phyloP scores from a whole-genome alignment of 2,797 vertebrate species.

The Lycodopsis pacificus region DNA sequence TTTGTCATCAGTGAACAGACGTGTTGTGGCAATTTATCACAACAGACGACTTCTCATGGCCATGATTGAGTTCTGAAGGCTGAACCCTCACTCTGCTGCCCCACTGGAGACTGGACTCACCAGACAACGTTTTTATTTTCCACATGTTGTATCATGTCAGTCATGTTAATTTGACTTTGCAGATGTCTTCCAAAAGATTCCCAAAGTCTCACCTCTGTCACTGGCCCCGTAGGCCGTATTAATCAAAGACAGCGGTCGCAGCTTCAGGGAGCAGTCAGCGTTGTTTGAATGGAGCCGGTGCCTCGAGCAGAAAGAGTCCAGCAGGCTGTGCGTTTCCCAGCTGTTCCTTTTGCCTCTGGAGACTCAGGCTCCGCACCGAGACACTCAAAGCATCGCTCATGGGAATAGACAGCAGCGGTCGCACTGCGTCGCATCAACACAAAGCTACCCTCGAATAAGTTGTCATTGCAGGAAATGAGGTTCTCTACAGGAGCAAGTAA shows the following conservation, averaged over 20 bases:
- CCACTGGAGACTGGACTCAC: too few species aligned
- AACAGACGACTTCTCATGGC: too few species aligned
- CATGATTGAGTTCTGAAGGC: too few species aligned
- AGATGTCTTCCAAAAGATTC: conserved; percentile 2
- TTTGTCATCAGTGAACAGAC: too few species aligned
- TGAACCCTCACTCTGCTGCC: too few species aligned
- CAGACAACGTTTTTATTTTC: neutral
- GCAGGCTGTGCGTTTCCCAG: conserved; percentile 45
- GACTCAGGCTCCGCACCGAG: conserved; percentile 27
- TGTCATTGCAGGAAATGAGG: conserved; percentile 26
- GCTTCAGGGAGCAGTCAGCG: conserved; percentile 32
- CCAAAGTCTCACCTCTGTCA: neutral
- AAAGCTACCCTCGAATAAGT: conserved; percentile 36
- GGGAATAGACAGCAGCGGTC: conserved; percentile 56
- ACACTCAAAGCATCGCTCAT: conserved; percentile 39
- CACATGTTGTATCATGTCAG: neutral
- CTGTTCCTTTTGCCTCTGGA: conserved; percentile 49
- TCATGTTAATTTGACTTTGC: conserved; percentile 6
- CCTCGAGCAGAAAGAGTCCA: conserved; percentile 39
- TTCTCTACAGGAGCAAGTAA: neutral
- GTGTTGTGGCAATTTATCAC: too few species aligned
- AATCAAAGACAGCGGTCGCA: conserved; percentile 7
- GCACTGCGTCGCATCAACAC: conserved; percentile 47
- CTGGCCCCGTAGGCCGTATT: neutral
- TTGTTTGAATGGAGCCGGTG: conserved; percentile 30